Evolutionary conservation across 2,797 vertebrate species (phyloP), one percentile per base, ranked within the genome.

Genomic region (Poecilia velifera): DNA sequence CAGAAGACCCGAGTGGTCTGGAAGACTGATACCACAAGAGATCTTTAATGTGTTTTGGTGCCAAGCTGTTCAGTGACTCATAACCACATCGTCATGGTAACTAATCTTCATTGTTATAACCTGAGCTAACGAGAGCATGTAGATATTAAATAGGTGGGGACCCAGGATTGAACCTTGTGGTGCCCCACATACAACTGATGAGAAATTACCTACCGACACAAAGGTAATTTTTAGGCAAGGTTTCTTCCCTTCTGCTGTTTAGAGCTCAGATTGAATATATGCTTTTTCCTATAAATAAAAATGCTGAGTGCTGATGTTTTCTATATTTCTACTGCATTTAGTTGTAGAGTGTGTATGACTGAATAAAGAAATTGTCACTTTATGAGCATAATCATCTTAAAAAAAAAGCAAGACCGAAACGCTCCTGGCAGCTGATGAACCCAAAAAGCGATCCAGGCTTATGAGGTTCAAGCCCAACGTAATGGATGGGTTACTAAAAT

Each of bases 401-500:
- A 43, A 34, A 34, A 34, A 12, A 49, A 10, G 62, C 36, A 62
- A 8, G 22, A 64, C 8, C 31, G 28, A 43, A 47, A 51, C 22
- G 41, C 88, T 86, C 81, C 51, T 57, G 72, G 72, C 16, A 76
- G 51, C 36, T 76, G 20, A 73, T 68, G 55, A 70, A 70, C 45
- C 22, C 12, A n/a, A 45, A 10, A 43, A 43, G 66, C 12, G 0
- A 39, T 22, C 6, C 66, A 74, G 72, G 34, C 62, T 78, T 81
- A 80, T 86, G 55, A 80, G 68, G 72, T 71, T 73, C 36, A 77
- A 39, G 73, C 14, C 57, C 73, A 53, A 64, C 77, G 25, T 47
- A 72, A 82, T 77, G 16, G 72, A 84, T 62, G 76, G 41, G 46
- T n/a, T 31, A 76, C 81, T 87, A 88, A 88, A 87, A 81, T 83